Evolutionary conservation across 2,797 vertebrate genomes (phyloP).

Genomic region (Parauchenoglanis punctatus): DNA sequence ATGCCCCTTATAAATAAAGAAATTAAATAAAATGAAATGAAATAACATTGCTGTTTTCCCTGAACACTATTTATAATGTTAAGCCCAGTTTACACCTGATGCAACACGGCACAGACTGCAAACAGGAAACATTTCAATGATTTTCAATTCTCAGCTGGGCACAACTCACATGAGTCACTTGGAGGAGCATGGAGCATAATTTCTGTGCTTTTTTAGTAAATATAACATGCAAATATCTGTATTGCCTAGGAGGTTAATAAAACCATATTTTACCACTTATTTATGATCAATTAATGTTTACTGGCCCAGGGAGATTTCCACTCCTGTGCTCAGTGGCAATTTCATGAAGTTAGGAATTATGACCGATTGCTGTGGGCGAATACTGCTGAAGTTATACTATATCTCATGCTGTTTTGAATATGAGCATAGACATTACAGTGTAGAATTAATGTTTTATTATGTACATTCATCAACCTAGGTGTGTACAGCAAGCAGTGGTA

Average conservation of each 20-base stretch:
- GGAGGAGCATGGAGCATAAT: not conserved
- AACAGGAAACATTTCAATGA: not conserved
- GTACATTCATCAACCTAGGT: not conserved
- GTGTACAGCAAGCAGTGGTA: not conserved
- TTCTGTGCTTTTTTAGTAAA: slow-evolving; percentile 13
- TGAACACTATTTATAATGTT: not conserved
- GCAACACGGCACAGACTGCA: not conserved
- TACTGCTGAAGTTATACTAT: not conserved
- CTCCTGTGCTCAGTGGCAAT: not conserved
- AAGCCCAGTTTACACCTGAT: not conserved
- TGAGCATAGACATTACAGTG: not conserved
- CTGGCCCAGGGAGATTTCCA: not conserved
- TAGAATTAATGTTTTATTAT: not conserved
- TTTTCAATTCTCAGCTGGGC: not conserved
- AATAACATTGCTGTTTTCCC: not conserved
- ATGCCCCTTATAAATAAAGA: too few species aligned
- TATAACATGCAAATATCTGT: not conserved
- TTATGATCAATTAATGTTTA: not conserved
- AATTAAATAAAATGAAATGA: too few species aligned
- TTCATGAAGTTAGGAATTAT: not conserved
- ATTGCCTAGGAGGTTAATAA: slow-evolving; percentile 3
- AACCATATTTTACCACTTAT: not conserved
- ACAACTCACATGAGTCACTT: not conserved
- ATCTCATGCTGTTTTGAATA: not conserved
- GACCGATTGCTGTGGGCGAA: not conserved